Evolutionary conservation across 1,140 invertebrate species (phyloP).

Genomic region (Heliothis virescens): DNA sequence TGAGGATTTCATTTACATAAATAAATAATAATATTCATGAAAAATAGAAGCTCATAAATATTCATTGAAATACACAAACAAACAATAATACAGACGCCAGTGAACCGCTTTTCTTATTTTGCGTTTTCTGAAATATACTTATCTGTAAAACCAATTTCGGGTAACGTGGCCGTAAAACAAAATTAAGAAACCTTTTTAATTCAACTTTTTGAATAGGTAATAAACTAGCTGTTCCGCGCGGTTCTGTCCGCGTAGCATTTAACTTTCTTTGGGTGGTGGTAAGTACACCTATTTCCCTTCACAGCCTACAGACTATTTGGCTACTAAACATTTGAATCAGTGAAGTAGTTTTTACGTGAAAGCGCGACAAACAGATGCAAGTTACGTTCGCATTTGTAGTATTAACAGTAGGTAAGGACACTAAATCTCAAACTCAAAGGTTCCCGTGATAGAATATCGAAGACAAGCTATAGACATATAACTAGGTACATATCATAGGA

Average conservation of each 20-base stretch:
- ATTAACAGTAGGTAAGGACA: too few species aligned
- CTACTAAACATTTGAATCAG: too few species aligned
- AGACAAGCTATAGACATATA: too few species aligned
- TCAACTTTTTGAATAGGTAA: not conserved
- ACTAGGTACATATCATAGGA: not conserved
- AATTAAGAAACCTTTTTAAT: not conserved
- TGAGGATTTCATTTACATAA: conserved; percentile 30
- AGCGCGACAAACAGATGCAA: too few species aligned
- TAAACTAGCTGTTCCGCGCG: not conserved
- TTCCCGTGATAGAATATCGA: too few species aligned
- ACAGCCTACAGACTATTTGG: too few species aligned
- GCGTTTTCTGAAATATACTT: not conserved
- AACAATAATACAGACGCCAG: conserved; percentile 26
- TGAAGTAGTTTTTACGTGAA: too few species aligned
- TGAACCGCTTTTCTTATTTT: conserved; percentile 8
- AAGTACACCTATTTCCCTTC: too few species aligned
- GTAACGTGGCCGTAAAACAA: not conserved
- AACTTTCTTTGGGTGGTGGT: too few species aligned
- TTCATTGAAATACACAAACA: conserved; percentile 12
- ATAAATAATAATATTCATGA: conserved; percentile 39
- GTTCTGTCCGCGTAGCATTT: too few species aligned
- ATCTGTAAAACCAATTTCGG: not conserved
- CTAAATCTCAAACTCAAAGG: too few species aligned
- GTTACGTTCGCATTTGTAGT: too few species aligned
- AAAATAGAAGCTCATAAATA: conserved; percentile 31